Base-by-base conservation (phyloP, 1,140 invertebrate species). In the Latrodectus geometricus region DNA sequence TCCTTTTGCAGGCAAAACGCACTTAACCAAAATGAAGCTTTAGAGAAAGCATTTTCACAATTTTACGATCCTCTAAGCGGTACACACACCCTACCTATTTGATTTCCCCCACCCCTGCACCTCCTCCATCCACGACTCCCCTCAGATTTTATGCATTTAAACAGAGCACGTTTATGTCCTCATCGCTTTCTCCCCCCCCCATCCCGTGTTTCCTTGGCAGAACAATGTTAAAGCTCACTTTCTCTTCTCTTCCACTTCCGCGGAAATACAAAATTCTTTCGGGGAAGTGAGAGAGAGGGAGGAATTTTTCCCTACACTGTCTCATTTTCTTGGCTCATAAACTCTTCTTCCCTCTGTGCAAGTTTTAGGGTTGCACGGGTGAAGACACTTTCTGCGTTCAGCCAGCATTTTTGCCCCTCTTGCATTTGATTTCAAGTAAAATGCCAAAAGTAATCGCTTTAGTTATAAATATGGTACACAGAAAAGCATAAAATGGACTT, bases 41-140 rank as follows among this genome's bases (percentile, higher is more conserved):
- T 86, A 86, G 83, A 86, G 83, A 86, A 86, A 78, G 83, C 83
- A 86, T 86, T 86, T 77, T 86, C 83, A 86, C 83, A 86, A 86
- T 86, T 86, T 86, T 86, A 86, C 83, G 83, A 86, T 86, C 83
- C 83, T 86, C 83, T 86, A 86, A 86, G 83, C 83, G 83, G 83
- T 86, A 86, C 49, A 68, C 75, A 73, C 75, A 61, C 75, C 74
- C 83, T 78, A 77, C 83, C 83, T 86, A 86, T 86, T 86, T 86
- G 83, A 86, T 86, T 86, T 86, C 20, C 23, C 52, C 54, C 80
- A 20, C 23, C 15, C 48, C 50, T 23, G 14, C n/a, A 20, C 8
- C 70, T 35, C 82, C 61, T 56, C 48, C 54, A 50, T n/a, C 74
- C 23, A 54, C n/a, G 20, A 61, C 74, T 20, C 15, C 72, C 49